Evolutionary conservation across 2,888 invertebrate genomes (phyloP).

Genomic region (Biston stratarius): DNA sequence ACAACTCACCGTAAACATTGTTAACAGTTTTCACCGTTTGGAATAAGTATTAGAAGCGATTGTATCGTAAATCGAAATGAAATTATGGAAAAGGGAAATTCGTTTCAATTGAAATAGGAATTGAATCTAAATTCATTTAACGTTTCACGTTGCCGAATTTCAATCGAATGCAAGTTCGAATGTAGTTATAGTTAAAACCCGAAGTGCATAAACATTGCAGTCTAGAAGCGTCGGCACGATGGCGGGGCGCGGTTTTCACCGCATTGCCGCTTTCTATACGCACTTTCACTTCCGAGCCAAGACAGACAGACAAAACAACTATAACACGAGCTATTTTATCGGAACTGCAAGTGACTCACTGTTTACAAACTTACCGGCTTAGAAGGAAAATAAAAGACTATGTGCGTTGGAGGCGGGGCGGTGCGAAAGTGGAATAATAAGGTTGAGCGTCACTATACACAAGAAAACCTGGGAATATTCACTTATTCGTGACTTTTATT

Average conservation of each 20-base stretch:
- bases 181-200: slow-evolving; percentile 33
- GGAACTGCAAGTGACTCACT: slow-evolving; percentile 60
- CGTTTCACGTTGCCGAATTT: slow-evolving; percentile 38
- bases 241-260: slow-evolving; percentile 64
- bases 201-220: slow-evolving; percentile 61
- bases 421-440: slow-evolving; percentile 10
- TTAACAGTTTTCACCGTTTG: slow-evolving; percentile 20
- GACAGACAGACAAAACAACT: slow-evolving; percentile 65
- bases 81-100: slow-evolving; percentile 18
- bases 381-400: slow-evolving; percentile 43
- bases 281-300: slow-evolving; percentile 72
- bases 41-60: slow-evolving; percentile 23
- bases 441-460: not conserved
- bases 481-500: not conserved
- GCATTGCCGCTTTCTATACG: slow-evolving; percentile 71
- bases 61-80: slow-evolving; percentile 15
- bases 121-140: not conserved
- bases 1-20: slow-evolving; percentile 19
- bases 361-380: slow-evolving; percentile 50
- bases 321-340: slow-evolving; percentile 58
- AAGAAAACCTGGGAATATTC: not conserved
- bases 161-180: slow-evolving; percentile 32
- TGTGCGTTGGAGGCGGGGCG: slow-evolving; percentile 10
- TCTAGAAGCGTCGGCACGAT: slow-evolving; percentile 58
- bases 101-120: slow-evolving; percentile 11